Evolutionary conservation across 2,888 invertebrate genomes (phyloP).

Genomic region (Cybosia mesomella): DNA sequence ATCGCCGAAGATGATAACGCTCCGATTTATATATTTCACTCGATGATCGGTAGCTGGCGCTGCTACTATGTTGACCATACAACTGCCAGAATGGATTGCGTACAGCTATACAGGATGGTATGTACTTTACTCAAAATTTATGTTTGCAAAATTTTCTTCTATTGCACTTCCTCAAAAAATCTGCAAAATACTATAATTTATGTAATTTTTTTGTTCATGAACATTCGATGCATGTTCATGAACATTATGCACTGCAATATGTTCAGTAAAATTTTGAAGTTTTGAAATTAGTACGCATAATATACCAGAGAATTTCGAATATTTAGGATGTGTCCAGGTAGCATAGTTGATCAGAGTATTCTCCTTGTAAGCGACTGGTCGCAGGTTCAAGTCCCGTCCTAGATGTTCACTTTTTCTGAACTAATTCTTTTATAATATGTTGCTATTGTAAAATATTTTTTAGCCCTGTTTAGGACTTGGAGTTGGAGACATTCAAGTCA

Average conservation of each 20-base stretch:
- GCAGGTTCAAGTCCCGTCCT: too few species aligned
- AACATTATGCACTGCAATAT: too few species aligned
- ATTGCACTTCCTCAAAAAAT: neutral
- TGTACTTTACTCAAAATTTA: neutral
- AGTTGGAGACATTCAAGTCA: neutral
- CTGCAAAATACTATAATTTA: neutral
- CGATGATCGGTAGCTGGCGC: constrained; percentile 83
- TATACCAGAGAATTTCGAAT: too few species aligned
- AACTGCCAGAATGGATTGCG: constrained; percentile 69
- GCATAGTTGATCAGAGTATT: too few species aligned
- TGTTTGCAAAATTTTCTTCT: neutral
- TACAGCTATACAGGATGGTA: constrained; percentile 65
- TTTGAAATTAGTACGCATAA: too few species aligned
- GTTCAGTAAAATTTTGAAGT: too few species aligned
- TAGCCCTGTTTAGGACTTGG: neutral
- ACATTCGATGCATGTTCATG: neutral
- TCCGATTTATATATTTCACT: constrained; percentile 85
- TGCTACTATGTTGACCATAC: constrained; percentile 75
- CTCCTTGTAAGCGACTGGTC: too few species aligned
- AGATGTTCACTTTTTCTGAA: too few species aligned
- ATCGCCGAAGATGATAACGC: constrained; percentile 84
- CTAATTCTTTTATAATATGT: neutral
- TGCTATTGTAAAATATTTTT: too few species aligned
- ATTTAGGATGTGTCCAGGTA: too few species aligned
- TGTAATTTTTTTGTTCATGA: neutral